Evolutionary conservation across 2,888 invertebrate species (phyloP).

Genomic region (Automeris io): DNA sequence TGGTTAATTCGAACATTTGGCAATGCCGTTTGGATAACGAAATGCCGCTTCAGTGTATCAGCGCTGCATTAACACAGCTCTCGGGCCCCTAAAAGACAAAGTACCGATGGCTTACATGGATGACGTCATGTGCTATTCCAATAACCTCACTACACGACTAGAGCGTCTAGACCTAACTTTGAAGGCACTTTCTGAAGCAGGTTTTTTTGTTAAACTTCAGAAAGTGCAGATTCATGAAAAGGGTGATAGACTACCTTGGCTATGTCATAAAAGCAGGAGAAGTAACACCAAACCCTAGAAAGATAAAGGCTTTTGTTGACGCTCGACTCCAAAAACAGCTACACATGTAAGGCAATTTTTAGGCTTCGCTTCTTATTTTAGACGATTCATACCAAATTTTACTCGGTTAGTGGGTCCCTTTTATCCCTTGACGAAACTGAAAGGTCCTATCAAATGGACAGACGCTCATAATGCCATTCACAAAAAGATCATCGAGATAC

Average conservation of each 20-base stretch:
- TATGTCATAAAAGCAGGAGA: conserved; percentile 20
- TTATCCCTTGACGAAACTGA: conserved; percentile 22
- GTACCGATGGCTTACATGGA: conserved; percentile 25
- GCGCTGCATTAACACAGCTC: conserved; percentile 7
- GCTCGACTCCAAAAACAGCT: conserved; percentile 18
- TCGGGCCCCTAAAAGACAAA: conserved; percentile 4
- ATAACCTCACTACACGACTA: conserved; percentile 14
- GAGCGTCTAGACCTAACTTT: conserved; percentile 17
- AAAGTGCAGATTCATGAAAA: conserved; percentile 22
- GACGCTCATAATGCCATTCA: conserved; percentile 12
- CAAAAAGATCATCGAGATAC: conserved; percentile 9
- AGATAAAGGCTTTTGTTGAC: conserved; percentile 24
- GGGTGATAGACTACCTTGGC: conserved; percentile 22
- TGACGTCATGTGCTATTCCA: conserved; percentile 22
- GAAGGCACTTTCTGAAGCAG: conserved; percentile 16
- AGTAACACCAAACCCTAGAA: conserved; percentile 23
- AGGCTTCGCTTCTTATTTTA: conserved; percentile 15
- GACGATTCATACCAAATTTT: conserved; percentile 15
- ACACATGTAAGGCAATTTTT: conserved; percentile 22
- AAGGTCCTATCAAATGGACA: conserved; percentile 18
- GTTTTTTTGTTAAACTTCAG: conserved; percentile 25
- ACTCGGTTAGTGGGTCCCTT: conserved; percentile 16
- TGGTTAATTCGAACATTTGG: conserved; percentile 23
- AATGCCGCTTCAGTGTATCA: conserved; percentile 21
- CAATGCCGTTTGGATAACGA: conserved; percentile 26